Base-by-base conservation (phyloP, 2,113 vertebrate species). In the Stigmatopora argus region DNA sequence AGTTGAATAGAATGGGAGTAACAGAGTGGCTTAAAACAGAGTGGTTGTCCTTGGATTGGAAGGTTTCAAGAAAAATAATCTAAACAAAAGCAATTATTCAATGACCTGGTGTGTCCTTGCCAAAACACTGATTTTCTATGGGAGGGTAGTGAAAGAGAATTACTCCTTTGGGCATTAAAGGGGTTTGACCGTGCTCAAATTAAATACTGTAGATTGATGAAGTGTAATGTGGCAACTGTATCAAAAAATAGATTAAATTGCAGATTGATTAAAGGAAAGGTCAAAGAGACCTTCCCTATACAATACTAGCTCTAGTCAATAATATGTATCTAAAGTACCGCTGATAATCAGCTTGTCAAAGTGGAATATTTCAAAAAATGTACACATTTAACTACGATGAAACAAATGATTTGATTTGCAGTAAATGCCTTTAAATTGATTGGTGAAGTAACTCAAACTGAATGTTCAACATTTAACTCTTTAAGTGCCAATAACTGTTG, bases 31-130 rank as follows among this genome's bases (percentile, higher is more conserved):
- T 67, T 58, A 70, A 66, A 80, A 47, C 63, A 31, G 53, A 78
- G 55, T 1, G 4, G 70, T 69, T 73, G 73, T 69, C 74, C 76
- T 81, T 68, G 68, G 73, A 14, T 45, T 67, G 62, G 47, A 74
- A 65, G 58, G 74, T 78, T 76, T 72, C 26, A 31, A 31, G 26
- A 59, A 73, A 66, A 82, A 83, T 76, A 78, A 81, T 84, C 72
- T 72, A 72, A 11, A 46, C 64, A 65, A 74, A 53, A 15, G 78
- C 67, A 83, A 84, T 83, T 70, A 81, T 66, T 79, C 65, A 69
- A 63, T 31, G 52, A 3, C 64, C 53, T 66, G 49, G 67, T 71
- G 69, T 65, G 73, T 80, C 82, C 82, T 78, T 83, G 77, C 26
- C 26, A 73, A 68, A 57, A 26, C 62, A 64, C 17, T 17, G 69